These are phyloP conservation scores for Tragelaphus buxtoni DNA, from an alignment of 2,113 vertebrate genomes.

Conservation along the genomic window DNA sequence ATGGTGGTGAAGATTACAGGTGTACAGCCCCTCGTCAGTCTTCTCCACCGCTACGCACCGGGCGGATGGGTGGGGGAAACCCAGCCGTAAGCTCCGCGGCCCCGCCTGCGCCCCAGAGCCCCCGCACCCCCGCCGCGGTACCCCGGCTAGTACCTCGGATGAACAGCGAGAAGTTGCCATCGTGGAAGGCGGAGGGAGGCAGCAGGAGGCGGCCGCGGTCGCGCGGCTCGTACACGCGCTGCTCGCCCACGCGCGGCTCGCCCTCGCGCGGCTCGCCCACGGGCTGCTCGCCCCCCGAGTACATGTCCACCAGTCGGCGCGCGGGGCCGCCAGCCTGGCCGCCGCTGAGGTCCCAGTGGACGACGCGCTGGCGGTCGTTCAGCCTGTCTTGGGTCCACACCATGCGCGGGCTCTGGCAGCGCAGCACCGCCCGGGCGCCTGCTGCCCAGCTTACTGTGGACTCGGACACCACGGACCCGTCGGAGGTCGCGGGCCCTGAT, in stretches of 20 bases:
- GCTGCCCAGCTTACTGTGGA: slow-evolving; percentile 82
- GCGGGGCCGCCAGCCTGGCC: background rate
- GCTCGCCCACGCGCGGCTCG: slow-evolving; percentile 67
- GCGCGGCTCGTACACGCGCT: slow-evolving; percentile 89
- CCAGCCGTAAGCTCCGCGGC: background rate
- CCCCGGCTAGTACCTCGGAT: slow-evolving; percentile 75
- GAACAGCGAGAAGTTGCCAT: slow-evolving; percentile 96
- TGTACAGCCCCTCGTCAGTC: slow-evolving; percentile 89
- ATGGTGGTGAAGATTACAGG: slow-evolving; percentile 94
- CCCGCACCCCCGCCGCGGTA: background rate
- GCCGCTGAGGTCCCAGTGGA: slow-evolving; percentile 93
- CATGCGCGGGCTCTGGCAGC: slow-evolving; percentile 93
- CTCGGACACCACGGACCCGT: slow-evolving; percentile 86
- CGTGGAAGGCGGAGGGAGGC: slow-evolving; percentile 84
- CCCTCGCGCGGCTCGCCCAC: slow-evolving; percentile 89
- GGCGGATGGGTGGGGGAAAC: background rate
- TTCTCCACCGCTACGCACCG: slow-evolving; percentile 64
- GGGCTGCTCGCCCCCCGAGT: slow-evolving; percentile 87
- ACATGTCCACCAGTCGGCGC: slow-evolving; percentile 86
- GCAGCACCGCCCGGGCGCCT: slow-evolving; percentile 84
- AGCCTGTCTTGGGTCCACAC: slow-evolving; percentile 94
- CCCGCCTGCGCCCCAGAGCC: background rate
- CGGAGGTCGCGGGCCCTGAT: slow-evolving; percentile 71
- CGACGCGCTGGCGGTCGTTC: slow-evolving; percentile 92
- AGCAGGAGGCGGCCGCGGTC: slow-evolving; percentile 88